These are phyloP conservation scores for Chiloscyllium plagiosum DNA, from an alignment of 2,113 vertebrate species.

Conservation along the genomic window DNA sequence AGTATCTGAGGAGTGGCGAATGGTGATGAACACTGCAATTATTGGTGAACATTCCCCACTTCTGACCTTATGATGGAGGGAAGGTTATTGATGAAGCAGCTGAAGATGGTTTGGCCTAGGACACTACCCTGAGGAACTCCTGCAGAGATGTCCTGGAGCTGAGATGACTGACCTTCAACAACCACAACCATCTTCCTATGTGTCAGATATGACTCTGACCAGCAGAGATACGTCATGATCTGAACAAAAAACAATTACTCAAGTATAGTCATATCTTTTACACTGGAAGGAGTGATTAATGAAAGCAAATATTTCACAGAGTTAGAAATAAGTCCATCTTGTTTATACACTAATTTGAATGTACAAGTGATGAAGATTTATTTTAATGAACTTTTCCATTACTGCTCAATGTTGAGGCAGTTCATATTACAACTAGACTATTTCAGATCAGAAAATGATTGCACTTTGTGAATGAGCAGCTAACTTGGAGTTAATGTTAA, in stretches of 20 bases:
- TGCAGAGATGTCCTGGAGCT: too few species aligned
- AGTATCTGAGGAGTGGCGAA: too few species aligned
- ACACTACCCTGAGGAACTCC: too few species aligned
- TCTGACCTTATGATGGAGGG: too few species aligned
- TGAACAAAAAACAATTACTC: not conserved
- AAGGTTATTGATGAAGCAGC: too few species aligned
- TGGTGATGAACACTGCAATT: too few species aligned
- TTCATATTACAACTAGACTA: not conserved
- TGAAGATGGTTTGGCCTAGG: too few species aligned
- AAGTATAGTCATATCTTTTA: not conserved
- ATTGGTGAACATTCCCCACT: too few species aligned
- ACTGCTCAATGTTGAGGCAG: not conserved
- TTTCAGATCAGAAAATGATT: not conserved
- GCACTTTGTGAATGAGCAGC: not conserved
- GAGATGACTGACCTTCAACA: too few species aligned
- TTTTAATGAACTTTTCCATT: not conserved
- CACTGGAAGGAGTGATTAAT: too few species aligned
- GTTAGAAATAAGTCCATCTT: not conserved
- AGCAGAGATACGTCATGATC: not conserved
- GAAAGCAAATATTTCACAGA: not conserved
- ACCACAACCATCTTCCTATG: too few species aligned
- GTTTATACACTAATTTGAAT: not conserved
- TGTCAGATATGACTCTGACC: not conserved
- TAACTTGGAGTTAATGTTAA: not conserved
- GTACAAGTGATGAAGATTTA: not conserved